These are phyloP conservation scores for Pogonophryne albipinna DNA, from an alignment of 2,797 vertebrate species.

Conservation along the genomic window DNA sequence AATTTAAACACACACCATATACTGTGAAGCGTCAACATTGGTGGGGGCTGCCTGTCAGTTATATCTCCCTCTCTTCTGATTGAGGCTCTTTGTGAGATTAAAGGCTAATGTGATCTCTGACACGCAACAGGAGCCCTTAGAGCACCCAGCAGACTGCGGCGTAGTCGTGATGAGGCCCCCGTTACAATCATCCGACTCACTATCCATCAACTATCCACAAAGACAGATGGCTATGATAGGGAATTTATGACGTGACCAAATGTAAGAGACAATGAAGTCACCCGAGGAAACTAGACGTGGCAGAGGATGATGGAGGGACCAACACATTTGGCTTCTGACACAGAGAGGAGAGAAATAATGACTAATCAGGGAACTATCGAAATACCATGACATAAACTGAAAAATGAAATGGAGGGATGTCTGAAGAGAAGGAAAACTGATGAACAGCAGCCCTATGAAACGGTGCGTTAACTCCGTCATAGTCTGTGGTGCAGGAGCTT, in stretches of 20 bases:
- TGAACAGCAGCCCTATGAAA: slow-evolving; percentile 15
- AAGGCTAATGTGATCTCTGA: slow-evolving; percentile 76
- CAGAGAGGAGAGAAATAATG: slow-evolving; percentile 37
- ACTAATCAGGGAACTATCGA: slow-evolving; percentile 35
- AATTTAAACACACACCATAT: slow-evolving; percentile 35
- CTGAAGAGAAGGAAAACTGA: background rate
- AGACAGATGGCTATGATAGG: slow-evolving; percentile 57
- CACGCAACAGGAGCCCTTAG: slow-evolving; percentile 68
- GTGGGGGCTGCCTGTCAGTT: slow-evolving; percentile 56
- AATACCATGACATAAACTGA: slow-evolving; percentile 21
- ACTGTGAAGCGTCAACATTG: slow-evolving; percentile 58
- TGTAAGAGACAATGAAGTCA: slow-evolving; percentile 64
- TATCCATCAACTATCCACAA: slow-evolving; percentile 58
- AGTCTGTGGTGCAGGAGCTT: slow-evolving; percentile 34
- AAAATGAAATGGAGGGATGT: slow-evolving; percentile 20
- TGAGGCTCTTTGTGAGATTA: slow-evolving; percentile 75
- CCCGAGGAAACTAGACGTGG: slow-evolving; percentile 62
- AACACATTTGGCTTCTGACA: slow-evolving; percentile 26
- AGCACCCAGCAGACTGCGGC: slow-evolving; percentile 47
- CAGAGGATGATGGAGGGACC: slow-evolving; percentile 43
- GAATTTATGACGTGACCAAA: slow-evolving; percentile 52
- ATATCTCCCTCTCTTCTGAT: slow-evolving; percentile 52
- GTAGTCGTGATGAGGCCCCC: slow-evolving; percentile 27
- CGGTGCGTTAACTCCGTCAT: slow-evolving; percentile 13
- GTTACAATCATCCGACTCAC: slow-evolving; percentile 50